Base-by-base conservation (phyloP, 2,888 invertebrate genomes). In the Drosophila eohydei region DNA sequence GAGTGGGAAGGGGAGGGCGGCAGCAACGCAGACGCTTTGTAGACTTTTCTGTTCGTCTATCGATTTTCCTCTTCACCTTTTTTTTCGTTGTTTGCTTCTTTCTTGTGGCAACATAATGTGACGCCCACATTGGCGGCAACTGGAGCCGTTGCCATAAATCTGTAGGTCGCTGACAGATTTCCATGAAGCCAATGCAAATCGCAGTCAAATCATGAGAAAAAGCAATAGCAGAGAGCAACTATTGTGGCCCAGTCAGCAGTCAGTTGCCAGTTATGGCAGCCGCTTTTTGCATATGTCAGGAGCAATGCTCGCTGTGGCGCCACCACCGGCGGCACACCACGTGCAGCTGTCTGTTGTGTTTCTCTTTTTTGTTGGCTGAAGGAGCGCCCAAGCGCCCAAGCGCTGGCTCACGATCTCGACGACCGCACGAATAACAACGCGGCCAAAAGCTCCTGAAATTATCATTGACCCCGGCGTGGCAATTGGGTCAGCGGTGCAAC, bases 381-480 rank as follows among this genome's bases (percentile, higher is more conserved):
- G 81, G 80, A 81, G 80, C 82, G 80, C 79, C 81, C 71, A 65
- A 63, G 61, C 65, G 60, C 67, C 81, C 71, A 65, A 63, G 61
- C 65, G 60, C 67, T 66, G n/a, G 50, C 55, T 54, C 60, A 79
- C 78, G 78, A 79, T 50, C 32, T 79, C 76, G 76, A 16, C 57
- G 58, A 44, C 30, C 38, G 80, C 82, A 86, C 88, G 88, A 87
- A 80, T 55, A 76, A 88, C 88, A 78, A 86, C 81, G 71, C 72
- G 71, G 79, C 69, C 74, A 81, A 70, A 50, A 83, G 88, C 88
- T 88, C 86, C 86, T 80, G 86, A 83, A 86, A 85, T 85, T 85
- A 74, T 87, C 82, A 78, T 85, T 85, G 87, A 85, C 84, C 84
- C 87, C 82, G 52, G 71, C 80, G 73, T 73, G 85, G 80, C 84